phyloP scores from a whole-genome alignment of 2,797 vertebrate species.

The Mormyrus hasselquistii region DNA sequence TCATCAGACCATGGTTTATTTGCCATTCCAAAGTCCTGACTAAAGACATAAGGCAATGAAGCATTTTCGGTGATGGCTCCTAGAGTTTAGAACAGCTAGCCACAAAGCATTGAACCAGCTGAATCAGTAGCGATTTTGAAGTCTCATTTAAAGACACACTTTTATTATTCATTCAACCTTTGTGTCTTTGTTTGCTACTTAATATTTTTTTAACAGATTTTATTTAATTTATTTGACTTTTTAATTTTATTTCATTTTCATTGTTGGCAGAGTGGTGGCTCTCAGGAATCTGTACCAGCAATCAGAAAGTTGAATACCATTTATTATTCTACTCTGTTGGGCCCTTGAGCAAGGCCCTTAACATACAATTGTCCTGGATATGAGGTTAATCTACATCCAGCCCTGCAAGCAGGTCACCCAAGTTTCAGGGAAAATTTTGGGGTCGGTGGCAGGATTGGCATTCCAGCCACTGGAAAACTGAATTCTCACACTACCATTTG shows the following conservation, averaged over 20 bases:
- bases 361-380: background rate
- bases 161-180: background rate
- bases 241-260: background rate
- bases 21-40: background rate
- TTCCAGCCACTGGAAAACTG: background rate
- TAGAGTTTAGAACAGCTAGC: background rate
- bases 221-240: background rate
- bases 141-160: background rate
- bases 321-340: background rate
- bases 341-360: background rate
- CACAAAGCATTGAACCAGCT: background rate
- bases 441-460: background rate
- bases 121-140: background rate
- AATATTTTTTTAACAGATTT: background rate
- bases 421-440: background rate
- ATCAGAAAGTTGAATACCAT: background rate
- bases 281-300: background rate
- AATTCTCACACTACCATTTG: background rate
- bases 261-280: background rate
- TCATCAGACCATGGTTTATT: background rate
- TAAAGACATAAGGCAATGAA: background rate
- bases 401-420: background rate
- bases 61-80: background rate
- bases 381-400: background rate
- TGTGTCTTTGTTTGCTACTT: background rate